Conservation (phyloP, 2,797 vertebrate species). For the Parotocinclus haroldoi region DNA sequence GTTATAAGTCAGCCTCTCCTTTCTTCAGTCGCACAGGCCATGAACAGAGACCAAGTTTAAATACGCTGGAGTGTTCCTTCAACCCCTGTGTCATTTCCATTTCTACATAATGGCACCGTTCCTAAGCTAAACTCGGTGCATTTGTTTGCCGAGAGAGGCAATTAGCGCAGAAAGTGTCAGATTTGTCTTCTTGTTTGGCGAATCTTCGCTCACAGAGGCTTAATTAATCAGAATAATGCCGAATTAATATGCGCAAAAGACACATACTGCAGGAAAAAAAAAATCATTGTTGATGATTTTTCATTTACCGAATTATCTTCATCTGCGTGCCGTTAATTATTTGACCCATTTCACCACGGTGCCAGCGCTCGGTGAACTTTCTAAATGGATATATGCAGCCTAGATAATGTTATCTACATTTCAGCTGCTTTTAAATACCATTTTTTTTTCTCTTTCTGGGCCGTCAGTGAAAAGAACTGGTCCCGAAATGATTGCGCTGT, state of each 20-base stretch:
- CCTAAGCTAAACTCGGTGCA: slow-evolving; percentile 13
- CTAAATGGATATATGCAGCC: slow-evolving; percentile 29
- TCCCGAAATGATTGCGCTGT: neutral
- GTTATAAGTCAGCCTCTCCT: too few relatives aligned
- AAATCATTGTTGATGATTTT: slow-evolving; percentile 64
- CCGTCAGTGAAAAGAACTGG: neutral
- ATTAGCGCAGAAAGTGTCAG: slow-evolving; percentile 37
- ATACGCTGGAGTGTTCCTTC: neutral
- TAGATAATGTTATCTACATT: slow-evolving; percentile 57
- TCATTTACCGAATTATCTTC: slow-evolving; percentile 71
- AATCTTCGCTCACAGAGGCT: slow-evolving; percentile 62
- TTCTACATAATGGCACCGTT: slow-evolving; percentile 14
- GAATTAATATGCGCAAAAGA: slow-evolving; percentile 72
- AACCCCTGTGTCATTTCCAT: slow-evolving; percentile 9
- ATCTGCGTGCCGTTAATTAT: slow-evolving; percentile 71
- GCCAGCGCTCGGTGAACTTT: slow-evolving; percentile 54
- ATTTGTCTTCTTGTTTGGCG: slow-evolving; percentile 55
- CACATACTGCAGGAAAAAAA: slow-evolving; percentile 46
- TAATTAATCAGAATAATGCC: slow-evolving; percentile 72
- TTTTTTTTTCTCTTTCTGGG: neutral
- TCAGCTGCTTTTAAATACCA: slow-evolving; percentile 6
- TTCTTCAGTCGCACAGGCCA: neutral
- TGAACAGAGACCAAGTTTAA: slow-evolving; percentile 8
- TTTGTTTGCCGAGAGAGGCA: slow-evolving; percentile 40
- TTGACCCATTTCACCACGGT: slow-evolving; percentile 68